Percentiles rank a stretch among this genome's conserved stretches.
phyloP scores from a whole-genome alignment of 2,113 vertebrate species.

The Aegotheles bennettii region DNA sequence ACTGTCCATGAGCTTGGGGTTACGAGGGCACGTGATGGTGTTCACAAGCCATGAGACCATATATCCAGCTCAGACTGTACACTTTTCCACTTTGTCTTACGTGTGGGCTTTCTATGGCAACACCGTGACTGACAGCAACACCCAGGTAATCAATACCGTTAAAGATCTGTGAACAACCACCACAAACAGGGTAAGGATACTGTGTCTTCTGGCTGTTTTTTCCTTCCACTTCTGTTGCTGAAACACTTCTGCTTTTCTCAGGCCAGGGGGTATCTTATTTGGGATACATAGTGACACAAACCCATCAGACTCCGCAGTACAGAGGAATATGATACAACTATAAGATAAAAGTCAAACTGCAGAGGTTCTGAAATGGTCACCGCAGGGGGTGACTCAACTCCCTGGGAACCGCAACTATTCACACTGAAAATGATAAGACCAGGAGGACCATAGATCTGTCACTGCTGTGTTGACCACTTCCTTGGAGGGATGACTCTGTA shows the following conservation, averaged over 20 bases:
- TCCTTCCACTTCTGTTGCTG: not conserved
- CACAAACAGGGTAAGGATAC: not conserved
- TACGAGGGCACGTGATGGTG: not conserved
- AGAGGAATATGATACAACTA: not conserved
- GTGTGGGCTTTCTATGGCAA: fast-evolving
- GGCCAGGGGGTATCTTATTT: not conserved
- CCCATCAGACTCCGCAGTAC: not conserved
- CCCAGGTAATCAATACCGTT: not conserved
- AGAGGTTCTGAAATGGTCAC: not conserved
- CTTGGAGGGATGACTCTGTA: not conserved
- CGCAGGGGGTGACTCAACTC: not conserved
- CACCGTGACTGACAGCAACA: not conserved
- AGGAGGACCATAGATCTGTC: not conserved
- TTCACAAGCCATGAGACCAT: not conserved
- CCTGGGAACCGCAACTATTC: not conserved
- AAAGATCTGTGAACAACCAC: not conserved
- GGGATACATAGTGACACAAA: not conserved
- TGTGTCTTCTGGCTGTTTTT: not conserved
- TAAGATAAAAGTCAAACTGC: not conserved
- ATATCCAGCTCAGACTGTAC: not conserved
- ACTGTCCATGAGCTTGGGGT: not conserved
- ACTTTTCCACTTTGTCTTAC: not conserved
- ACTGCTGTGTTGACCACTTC: not conserved
- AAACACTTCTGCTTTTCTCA: not conserved
- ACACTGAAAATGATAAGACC: not conserved